phyloP scores from a whole-genome alignment of 2,888 invertebrate species.

The Megalurothrips usitatus region DNA sequence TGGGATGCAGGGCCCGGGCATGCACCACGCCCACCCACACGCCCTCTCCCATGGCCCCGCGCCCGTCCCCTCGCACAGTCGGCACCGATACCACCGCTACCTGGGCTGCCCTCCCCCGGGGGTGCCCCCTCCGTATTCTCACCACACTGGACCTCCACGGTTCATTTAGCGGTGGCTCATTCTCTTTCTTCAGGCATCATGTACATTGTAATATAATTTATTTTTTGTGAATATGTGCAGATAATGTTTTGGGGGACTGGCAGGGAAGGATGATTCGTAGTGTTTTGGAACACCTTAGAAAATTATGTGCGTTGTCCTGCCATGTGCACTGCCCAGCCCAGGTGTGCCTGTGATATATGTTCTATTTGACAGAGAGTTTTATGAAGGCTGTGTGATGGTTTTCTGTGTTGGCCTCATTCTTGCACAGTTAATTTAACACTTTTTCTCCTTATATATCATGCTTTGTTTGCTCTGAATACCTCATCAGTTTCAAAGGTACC shows the following conservation, averaged over 20 bases:
- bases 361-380: not conserved
- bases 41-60: constrained; percentile 32
- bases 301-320: not conserved
- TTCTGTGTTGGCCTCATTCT: not conserved
- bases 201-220: not conserved
- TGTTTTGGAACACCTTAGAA: not conserved
- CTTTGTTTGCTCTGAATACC: too few species aligned
- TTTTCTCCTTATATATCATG: not conserved
- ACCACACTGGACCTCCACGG: constrained; percentile 41
- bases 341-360: constrained; percentile 13
- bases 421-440: not conserved
- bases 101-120: constrained; percentile 30
- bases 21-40: constrained; percentile 19
- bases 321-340: not conserved
- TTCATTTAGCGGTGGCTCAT: constrained; percentile 40
- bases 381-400: not conserved
- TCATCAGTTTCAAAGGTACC: too few species aligned
- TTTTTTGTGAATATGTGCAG: not conserved
- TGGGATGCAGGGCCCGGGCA: not conserved
- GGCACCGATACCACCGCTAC: constrained; percentile 32
- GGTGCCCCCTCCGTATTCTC: constrained; percentile 34
- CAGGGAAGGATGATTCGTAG: not conserved
- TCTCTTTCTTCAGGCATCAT: not conserved
- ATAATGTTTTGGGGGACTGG: not conserved
- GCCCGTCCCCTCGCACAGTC: constrained; percentile 34